Conservation (phyloP, 2,113 vertebrate genomes). For the Chaetura pelagica region DNA sequence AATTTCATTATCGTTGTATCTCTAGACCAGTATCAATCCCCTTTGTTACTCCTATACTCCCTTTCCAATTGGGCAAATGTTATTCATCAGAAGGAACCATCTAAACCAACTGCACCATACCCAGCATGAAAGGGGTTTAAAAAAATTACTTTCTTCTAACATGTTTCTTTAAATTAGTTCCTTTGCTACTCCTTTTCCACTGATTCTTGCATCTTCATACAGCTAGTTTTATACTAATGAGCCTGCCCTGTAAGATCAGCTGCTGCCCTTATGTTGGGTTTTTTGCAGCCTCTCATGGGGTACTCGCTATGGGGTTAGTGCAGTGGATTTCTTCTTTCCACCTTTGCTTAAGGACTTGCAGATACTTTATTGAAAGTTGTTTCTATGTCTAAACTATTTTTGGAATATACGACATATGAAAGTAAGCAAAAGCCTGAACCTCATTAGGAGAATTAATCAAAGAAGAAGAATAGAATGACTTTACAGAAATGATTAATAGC, state of each 20-base stretch:
- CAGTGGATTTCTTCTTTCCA: not conserved
- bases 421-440: not conserved
- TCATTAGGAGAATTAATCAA: not conserved
- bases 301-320: not conserved
- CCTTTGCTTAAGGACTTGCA: not conserved
- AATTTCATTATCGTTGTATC: slow-evolving; percentile 9
- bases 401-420: not conserved
- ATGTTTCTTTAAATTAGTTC: slow-evolving; percentile 1
- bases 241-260: not conserved
- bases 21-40: not conserved
- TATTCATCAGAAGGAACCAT: slow-evolving; percentile 24
- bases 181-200: slow-evolving; percentile 15
- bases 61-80: not conserved
- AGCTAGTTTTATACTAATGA: not conserved
- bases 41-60: not conserved
- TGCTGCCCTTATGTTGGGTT: not conserved
- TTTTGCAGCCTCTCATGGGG: not conserved
- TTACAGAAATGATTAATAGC: not conserved
- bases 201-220: slow-evolving; percentile 33
- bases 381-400: not conserved
- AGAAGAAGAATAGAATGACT: not conserved
- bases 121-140: not conserved
- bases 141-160: not conserved
- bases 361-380: not conserved
- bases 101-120: not conserved